Percentiles rank a stretch among this genome's conserved stretches.
Evolutionary conservation across 2,113 vertebrate genomes (phyloP).

Genomic region (Coturnix japonica): DNA sequence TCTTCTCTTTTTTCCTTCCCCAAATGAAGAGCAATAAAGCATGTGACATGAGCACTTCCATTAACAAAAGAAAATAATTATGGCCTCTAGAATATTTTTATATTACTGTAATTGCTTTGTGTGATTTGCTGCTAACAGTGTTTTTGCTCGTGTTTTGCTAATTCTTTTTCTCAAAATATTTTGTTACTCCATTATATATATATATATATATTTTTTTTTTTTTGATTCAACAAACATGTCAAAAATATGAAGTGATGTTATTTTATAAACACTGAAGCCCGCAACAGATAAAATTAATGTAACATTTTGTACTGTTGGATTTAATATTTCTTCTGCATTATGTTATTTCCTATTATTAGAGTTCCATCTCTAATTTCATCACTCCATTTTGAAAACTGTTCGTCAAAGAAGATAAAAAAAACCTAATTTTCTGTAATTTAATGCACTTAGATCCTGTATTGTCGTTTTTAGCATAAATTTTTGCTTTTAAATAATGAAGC

Average conservation of each 20-base stretch:
- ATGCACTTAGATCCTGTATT: background rate
- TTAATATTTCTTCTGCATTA: background rate
- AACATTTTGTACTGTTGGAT: background rate
- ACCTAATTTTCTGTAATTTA: background rate
- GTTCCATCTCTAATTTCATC: background rate
- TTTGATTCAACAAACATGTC: background rate
- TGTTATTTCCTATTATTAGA: background rate
- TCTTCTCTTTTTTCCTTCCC: background rate
- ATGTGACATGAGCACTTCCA: background rate
- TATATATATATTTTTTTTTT: background rate
- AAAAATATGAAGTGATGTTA: background rate
- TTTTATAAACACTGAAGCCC: background rate
- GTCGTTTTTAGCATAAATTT: background rate
- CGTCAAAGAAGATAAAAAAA: background rate
- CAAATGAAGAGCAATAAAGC: background rate
- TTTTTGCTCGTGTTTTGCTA: background rate
- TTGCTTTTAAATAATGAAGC: background rate
- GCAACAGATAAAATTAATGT: background rate
- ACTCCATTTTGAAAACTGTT: background rate
- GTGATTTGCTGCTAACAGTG: background rate
- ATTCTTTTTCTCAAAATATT: background rate
- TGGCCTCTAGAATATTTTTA: background rate
- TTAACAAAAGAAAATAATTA: background rate
- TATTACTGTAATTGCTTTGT: constrained; percentile 29
- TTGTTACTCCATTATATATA: background rate